Conservation (phyloP, 2,797 vertebrate genomes). For the Benthosema pterotum region DNA sequence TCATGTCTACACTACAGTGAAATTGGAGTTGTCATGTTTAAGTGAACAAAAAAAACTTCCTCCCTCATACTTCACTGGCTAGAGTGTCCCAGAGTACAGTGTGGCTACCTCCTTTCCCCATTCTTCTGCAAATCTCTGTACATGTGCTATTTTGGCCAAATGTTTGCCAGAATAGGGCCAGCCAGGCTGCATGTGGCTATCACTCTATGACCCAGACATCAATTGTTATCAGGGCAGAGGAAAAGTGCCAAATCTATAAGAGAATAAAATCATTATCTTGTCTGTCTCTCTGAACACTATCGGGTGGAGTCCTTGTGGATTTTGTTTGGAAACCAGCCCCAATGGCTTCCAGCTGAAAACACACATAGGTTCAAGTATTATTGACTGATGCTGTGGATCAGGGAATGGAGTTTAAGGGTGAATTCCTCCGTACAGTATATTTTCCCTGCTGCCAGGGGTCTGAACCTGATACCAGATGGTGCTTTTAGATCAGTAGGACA, state of each 20-base stretch:
- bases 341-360: constrained; percentile 24
- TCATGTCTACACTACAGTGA: background rate
- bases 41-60: background rate
- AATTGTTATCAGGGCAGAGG: constrained; percentile 31
- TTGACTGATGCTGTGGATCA: constrained; percentile 30
- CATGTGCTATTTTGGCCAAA: no score
- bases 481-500: constrained; percentile 36
- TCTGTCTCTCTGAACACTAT: constrained; percentile 31
- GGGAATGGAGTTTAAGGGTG: constrained; percentile 4
- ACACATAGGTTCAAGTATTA: constrained; percentile 46
- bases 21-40: constrained; percentile 26
- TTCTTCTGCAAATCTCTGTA: no score
- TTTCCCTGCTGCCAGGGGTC: constrained; percentile 18
- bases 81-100: no score
- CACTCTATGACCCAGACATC: constrained; percentile 21
- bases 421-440: constrained; percentile 11
- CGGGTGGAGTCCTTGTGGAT: background rate
- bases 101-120: no score
- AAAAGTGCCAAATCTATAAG: constrained; percentile 33
- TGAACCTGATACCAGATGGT: constrained; percentile 42
- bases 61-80: no score
- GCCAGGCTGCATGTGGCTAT: background rate
- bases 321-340: background rate
- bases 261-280: constrained; percentile 33
- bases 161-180: no score